phyloP scores from a whole-genome alignment of 2,797 vertebrate genomes.

The Australoheros facetus region DNA sequence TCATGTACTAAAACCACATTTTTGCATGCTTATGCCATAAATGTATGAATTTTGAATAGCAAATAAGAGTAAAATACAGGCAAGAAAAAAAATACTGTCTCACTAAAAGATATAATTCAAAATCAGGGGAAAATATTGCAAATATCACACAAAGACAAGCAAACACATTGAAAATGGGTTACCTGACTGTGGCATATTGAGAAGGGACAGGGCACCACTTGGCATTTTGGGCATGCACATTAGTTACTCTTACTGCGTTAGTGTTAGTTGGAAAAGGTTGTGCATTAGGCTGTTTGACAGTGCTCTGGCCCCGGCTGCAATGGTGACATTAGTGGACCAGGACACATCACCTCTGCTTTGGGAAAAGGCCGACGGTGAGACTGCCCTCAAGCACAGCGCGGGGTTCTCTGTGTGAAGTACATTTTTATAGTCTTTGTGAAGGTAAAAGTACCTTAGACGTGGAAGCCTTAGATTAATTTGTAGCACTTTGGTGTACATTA shows the following conservation, averaged over 20 bases:
- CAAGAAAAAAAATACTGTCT: not conserved
- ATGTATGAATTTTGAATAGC: not conserved
- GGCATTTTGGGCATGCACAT: conserved; percentile 65
- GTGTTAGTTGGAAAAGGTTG: conserved; percentile 71
- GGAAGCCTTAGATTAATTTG: not conserved
- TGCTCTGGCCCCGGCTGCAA: conserved; percentile 52
- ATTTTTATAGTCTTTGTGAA: conserved; percentile 23
- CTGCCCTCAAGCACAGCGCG: conserved; percentile 57
- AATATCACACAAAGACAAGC: conserved; percentile 1
- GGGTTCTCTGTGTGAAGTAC: conserved; percentile 7
- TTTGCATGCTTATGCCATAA: not conserved
- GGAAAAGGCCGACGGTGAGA: conserved; percentile 61
- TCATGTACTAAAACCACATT: not conserved
- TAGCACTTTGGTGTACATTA: not conserved
- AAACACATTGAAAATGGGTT: conserved; percentile 4
- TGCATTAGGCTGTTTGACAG: conserved; percentile 75
- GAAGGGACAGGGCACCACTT: conserved; percentile 48
- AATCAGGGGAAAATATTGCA: not conserved
- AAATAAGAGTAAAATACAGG: not conserved
- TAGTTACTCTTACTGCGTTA: conserved; percentile 57
- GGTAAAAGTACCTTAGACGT: not conserved
- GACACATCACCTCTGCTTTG: conserved; percentile 78
- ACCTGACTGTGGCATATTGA: conserved; percentile 1
- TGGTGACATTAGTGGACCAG: conserved; percentile 70
- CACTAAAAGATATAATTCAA: not conserved